Base-by-base conservation (phyloP, 2,113 vertebrate species). In the Malurus melanocephalus region DNA sequence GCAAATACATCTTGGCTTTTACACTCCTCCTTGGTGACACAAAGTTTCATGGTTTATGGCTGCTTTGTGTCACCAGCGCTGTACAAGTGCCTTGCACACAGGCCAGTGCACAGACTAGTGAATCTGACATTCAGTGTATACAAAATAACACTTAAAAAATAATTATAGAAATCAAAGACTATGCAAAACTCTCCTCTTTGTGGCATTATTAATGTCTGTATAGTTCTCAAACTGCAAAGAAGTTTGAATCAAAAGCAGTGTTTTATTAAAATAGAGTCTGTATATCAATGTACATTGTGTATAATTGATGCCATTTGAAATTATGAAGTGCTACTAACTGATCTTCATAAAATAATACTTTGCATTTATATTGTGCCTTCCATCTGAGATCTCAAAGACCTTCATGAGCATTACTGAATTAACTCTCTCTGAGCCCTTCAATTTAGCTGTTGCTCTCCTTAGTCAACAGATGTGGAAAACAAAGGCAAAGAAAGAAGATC, bases 321-420 rank as follows among this genome's bases (percentile, higher is more conserved):
- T 94, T 80, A 95, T 94, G 77, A 95, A 94, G 80, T 90, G 74
- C 68, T 92, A 65, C 80, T 88, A 91, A 92, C 71, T 76, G 78
- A 93, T 96, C 91, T 92, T 94, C 88, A 92, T 94, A 93, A 96
- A 95, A 95, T 92, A 95, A 95, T 93, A 85, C 67, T 92, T 94
- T 86, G 86, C 94, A 90, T 87, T 88, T 94, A 92, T 92, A 94
- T 83, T 90, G 80, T 64, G 65, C 48, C 78, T 94, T 93, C 92
- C 76, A 75, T 92, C 88, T 93, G 83, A 94, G 74, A 66, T 81
- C 73, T 89, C 64, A 48, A 75, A 85, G 42, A 77, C 78, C 80
- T 92, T 79, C 65, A 32, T 62, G 92, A 89, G 88, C 68, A 55
- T 73, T 88, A 90, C 66, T 35, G 48, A 90, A 76, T 90, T 93